Evolutionary conservation across 2,113 vertebrate genomes (phyloP).

Genomic region (Corydoras sp.): DNA sequence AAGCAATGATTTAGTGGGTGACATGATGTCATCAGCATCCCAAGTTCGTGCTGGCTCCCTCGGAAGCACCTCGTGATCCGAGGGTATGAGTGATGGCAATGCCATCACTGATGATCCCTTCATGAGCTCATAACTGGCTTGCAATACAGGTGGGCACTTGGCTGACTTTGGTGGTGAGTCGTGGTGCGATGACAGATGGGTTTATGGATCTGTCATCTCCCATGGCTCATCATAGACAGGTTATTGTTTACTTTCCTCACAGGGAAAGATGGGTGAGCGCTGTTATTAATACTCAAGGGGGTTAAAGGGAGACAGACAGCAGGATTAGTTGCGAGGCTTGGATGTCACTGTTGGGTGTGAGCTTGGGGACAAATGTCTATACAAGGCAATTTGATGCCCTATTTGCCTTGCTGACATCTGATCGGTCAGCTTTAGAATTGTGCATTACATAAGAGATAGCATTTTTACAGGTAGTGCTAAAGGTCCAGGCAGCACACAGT

Average conservation of each 20-base stretch:
- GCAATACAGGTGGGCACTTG: constrained; percentile 9
- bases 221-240: neutral
- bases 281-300: constrained; percentile 39
- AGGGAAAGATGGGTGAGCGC: constrained; percentile 11
- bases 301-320: constrained; percentile 21
- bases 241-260: constrained; percentile 30
- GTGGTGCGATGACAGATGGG: constrained; percentile 27
- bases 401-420: constrained; percentile 15
- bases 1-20: constrained; percentile 33
- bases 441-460: neutral
- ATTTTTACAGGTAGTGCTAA: neutral
- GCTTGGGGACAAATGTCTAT: constrained; percentile 34
- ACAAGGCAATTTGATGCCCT: constrained; percentile 29
- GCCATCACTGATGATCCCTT: constrained; percentile 13
- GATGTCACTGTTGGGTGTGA: constrained; percentile 32
- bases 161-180: neutral
- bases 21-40: constrained; percentile 44
- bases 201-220: constrained; percentile 30
- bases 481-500: neutral
- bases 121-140: constrained; percentile 37
- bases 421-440: neutral
- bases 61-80: constrained; percentile 28
- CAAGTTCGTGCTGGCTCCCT: constrained; percentile 13
- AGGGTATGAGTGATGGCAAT: constrained; percentile 39
- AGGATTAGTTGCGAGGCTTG: constrained; percentile 33